Base-by-base conservation (phyloP, 37 sponge, comb jelly and placozoan genomes). In the Hexactinellida sp. region DNA sequence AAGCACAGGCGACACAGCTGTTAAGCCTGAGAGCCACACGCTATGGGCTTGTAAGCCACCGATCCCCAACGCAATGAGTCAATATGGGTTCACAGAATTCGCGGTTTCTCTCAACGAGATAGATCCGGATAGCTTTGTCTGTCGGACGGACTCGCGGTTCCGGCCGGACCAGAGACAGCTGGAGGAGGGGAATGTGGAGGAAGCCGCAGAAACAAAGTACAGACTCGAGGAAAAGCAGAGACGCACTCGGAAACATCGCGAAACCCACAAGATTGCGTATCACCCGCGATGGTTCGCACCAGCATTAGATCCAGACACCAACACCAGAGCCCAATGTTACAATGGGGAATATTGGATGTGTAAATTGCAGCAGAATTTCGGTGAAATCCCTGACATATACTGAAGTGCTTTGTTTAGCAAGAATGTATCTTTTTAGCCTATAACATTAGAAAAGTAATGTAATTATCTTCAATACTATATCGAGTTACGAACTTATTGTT, bases 221-320 rank as follows among this genome's bases (percentile, higher is more conserved):
- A 54, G 95, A 21, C 90, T 97, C 30, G 98, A 97, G 82, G 98
- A 97, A 55, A 94, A 94, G 89, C 98, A 97, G 86, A 86, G 98
- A 84, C 90, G 91, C 36, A 89, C 91, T 10, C 71, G 94, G 25
- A 88, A 84, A 51, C 3, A 0, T 36, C 85, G 93, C 30, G 92
- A 93, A 51, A 38, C 85, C 19, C 55, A 23, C 23, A 88, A 86
- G 34, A 7, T 63, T 32, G 28, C 3, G 5, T 63, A 63, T n/a
- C 21, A 28, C 76, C 76, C 76, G 30, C 76, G 93, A 37, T 93
- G 93, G 91, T 91, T 92, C 83, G 87, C 83, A 32, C 39, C 84
- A 30, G 36, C 76, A 23, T 54, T 55, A 23, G 96, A 95, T 83
- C 92, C 93, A 0, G 93, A 95, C 82, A 91, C 93, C 23, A 55